These are phyloP conservation scores for Calyptomena viridis DNA, from an alignment of 2,113 vertebrate species.

Conservation along the genomic window DNA sequence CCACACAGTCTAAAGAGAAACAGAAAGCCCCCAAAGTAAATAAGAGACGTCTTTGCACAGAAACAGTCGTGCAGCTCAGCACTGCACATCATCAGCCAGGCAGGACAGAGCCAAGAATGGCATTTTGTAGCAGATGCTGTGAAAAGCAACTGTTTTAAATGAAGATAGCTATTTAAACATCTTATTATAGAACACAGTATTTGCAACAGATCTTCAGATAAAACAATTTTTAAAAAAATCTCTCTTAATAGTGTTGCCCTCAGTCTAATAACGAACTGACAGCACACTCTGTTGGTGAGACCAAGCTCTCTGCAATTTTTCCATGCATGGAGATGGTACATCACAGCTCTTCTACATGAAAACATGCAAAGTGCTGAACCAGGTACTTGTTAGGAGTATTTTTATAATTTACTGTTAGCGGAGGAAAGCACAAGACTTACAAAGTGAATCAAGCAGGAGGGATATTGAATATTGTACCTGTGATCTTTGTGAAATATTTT, in stretches of 20 bases:
- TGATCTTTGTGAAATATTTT: not conserved
- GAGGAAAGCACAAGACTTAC: not conserved
- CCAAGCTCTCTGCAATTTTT: not conserved
- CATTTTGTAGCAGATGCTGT: conserved; percentile 25
- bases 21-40: conserved; percentile 19
- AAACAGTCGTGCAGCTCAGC: not conserved
- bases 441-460: not conserved
- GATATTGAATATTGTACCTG: not conserved
- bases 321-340: not conserved
- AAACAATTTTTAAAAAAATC: not conserved
- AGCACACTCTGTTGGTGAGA: conserved; percentile 33
- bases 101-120: not conserved
- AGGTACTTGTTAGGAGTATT: not conserved
- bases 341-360: not conserved
- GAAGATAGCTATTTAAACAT: conserved; percentile 11
- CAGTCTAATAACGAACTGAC: not conserved
- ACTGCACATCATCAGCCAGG: conserved; percentile 3
- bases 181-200: not conserved
- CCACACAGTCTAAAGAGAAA: conserved; percentile 5
- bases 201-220: conserved; percentile 9
- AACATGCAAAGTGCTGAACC: not conserved
- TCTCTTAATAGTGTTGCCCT: not conserved
- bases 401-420: not conserved
- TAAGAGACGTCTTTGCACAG: not conserved
- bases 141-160: not conserved